These are phyloP conservation scores for Ciconia maguari DNA, from an alignment of 2,113 vertebrate genomes.

Conservation along the genomic window DNA sequence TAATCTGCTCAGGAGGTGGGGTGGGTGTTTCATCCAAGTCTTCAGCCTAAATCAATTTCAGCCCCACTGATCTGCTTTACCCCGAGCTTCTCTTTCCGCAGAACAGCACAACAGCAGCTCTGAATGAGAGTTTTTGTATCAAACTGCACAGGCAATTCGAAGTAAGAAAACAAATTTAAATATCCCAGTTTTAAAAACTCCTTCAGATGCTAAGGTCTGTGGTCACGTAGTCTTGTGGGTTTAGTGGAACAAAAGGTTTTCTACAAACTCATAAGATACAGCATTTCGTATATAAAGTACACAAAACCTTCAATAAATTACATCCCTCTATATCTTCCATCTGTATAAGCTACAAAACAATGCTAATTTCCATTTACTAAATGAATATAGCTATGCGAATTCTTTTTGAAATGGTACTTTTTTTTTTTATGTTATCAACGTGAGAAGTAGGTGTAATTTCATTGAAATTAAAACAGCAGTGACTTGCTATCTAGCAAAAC, in stretches of 20 bases:
- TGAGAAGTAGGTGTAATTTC: slow-evolving; percentile 62
- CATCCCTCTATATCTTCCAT: neutral
- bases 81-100: neutral
- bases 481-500: slow-evolving; percentile 52
- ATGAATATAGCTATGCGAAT: neutral
- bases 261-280: neutral
- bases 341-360: neutral
- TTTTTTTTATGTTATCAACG: neutral
- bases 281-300: neutral
- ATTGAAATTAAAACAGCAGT: slow-evolving; percentile 62
- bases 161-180: neutral
- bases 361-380: slow-evolving; percentile 4
- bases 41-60: neutral
- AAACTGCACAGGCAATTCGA: neutral
- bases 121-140: neutral
- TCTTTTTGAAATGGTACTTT: neutral
- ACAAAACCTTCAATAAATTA: neutral
- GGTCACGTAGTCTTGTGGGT: neutral
- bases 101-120: neutral
- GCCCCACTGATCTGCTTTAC: neutral
- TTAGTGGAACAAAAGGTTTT: neutral
- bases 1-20: neutral
- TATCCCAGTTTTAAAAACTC: neutral
- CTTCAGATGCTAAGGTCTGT: neutral
- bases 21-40: neutral